Percentiles rank a stretch among this genome's conserved stretches.
Conservation (phyloP, 2,113 vertebrate species). For the Octodon degus region DNA sequence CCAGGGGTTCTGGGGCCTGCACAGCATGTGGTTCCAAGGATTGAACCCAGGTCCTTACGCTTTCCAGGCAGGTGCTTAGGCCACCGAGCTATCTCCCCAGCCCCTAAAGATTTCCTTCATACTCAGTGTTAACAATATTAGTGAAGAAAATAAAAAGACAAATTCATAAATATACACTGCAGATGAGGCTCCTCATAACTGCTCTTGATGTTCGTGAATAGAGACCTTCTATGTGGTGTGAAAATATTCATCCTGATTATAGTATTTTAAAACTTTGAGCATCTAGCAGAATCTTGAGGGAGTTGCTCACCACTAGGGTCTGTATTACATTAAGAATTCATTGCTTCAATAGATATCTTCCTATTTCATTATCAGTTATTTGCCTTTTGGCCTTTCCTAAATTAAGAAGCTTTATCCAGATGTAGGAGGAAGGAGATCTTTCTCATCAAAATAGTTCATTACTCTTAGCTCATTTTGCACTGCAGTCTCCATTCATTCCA, state of each 20-base stretch:
- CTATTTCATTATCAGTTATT: conserved; percentile 43
- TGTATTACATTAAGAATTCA: conserved; percentile 42
- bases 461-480: neutral
- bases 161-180: neutral
- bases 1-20: no score
- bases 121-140: neutral
- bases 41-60: no score
- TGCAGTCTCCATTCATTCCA: conserved; percentile 20
- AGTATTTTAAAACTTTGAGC: conserved; percentile 55
- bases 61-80: no score
- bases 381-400: conserved; percentile 53
- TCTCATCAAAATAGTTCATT: conserved; percentile 44
- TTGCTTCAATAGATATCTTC: conserved; percentile 54
- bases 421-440: conserved; percentile 6
- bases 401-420: conserved; percentile 34
- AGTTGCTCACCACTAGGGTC: conserved; percentile 35
- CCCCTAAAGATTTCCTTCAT: neutral
- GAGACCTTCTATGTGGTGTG: conserved; percentile 47
- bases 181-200: conserved; percentile 55
- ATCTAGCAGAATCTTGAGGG: conserved; percentile 67
- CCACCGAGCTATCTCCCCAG: no score
- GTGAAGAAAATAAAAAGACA: neutral
- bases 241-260: conserved; percentile 71
- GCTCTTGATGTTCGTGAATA: conserved; percentile 64
- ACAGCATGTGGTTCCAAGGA: no score